Evolutionary conservation across 2,113 vertebrate species (phyloP), one percentile per base, ranked within the genome.

Genomic region (Neodon shergylaensis): DNA sequence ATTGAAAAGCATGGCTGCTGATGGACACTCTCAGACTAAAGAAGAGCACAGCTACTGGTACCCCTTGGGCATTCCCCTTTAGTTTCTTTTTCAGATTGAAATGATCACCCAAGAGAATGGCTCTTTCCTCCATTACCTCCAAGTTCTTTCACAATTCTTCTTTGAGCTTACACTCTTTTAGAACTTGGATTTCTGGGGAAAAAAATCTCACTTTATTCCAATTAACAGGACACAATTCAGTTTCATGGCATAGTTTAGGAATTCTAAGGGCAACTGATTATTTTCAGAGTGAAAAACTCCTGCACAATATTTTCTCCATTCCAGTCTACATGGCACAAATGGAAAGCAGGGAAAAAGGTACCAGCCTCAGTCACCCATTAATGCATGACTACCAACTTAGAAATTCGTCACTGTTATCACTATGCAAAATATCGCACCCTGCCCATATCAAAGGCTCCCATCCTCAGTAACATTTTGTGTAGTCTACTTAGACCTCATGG

Each of bases 281-380:
- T 81, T 94, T 90, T 96, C 77, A 21, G 33, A 85, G 22, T 68
- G 42, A 78, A 76, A 90, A 92, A 39, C 66, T 83, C 68, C 3
- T 54, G 65, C 9, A 68, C 36, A 22, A 8, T 1, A 9, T 65
- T 86, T 66, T 42, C 39, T 21, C 68, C 28, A 0, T 21, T 1
- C 1, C 16, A 33, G n/a, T 78, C 21, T 84, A 31, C 63, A 88
- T 79, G 36, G 42, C 47, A 92, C 0, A 49, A 65, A 93, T 26
- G 54, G 90, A 90, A 96, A 93, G 3, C 12, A 58, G 6, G 24
- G 7, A 65, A 66, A 22, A n/a, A 58, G 88, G 11, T 9, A 65
- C 1, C 3, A 70, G 39, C 70, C 14, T 73, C 28, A 77, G 83
- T 89, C 90, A 65, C 24, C 36, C 36, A 6, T 21, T 72, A 68